Percentiles rank a stretch among this genome's conserved stretches.
Evolutionary conservation across 2,888 invertebrate genomes (phyloP).

Genomic region (Hofmannophila pseudospretella): DNA sequence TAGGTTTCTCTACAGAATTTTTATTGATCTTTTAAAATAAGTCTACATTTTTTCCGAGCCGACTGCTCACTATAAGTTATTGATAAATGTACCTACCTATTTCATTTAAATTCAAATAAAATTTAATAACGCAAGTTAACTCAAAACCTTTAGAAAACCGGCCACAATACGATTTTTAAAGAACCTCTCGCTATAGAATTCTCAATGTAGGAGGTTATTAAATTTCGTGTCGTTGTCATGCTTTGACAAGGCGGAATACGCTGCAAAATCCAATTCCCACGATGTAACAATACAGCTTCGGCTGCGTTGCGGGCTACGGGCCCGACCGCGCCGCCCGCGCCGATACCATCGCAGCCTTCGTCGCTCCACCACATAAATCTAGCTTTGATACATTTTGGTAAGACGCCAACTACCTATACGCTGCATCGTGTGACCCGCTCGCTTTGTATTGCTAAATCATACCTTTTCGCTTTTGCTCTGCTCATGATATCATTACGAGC

Average conservation of each 20-base stretch:
- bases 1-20: no score
- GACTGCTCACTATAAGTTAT: no score
- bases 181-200: constrained; percentile 9
- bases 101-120: no score
- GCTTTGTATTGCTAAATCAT: constrained; percentile 31
- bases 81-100: no score
- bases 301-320: constrained; percentile 15
- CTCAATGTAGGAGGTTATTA: constrained; percentile 18
- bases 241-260: constrained; percentile 28
- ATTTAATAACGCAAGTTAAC: neutral
- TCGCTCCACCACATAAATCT: constrained; percentile 70
- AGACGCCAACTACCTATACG: constrained; percentile 54
- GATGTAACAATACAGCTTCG: constrained; percentile 39
- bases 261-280: constrained; percentile 51
- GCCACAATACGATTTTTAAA: neutral
- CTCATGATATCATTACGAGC: neutral
- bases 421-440: constrained; percentile 29
- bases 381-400: constrained; percentile 74
- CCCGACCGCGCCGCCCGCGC: constrained; percentile 25
- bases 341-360: constrained; percentile 69
- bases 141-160: neutral
- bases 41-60: no score
- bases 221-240: constrained; percentile 28
- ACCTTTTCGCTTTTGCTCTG: constrained; percentile 10
- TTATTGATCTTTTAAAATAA: no score